phyloP scores from a whole-genome alignment of 2,113 vertebrate species.

The Pantherophis guttatus region DNA sequence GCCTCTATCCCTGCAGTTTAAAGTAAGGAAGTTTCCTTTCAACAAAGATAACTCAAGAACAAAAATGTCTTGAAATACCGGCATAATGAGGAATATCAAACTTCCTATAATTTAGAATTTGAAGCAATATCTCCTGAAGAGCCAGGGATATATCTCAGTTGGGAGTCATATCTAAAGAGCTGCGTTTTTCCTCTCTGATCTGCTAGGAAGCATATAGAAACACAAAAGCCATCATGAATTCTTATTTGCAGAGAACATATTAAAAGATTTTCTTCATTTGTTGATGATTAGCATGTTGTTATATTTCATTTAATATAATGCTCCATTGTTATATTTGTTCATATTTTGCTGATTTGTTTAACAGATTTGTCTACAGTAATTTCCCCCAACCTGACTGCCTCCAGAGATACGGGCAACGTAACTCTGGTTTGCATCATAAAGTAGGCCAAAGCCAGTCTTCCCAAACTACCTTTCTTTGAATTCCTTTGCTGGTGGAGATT shows the following conservation, averaged over 20 bases:
- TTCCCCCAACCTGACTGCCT: neutral
- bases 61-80: conserved; percentile 9
- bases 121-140: neutral
- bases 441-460: neutral
- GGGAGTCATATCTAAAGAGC: neutral
- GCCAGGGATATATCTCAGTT: neutral
- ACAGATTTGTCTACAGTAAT: neutral
- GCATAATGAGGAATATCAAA: conserved; percentile 21
- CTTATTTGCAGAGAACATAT: neutral
- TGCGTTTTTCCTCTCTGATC: neutral
- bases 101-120: conserved; percentile 15
- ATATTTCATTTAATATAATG: neutral
- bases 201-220: neutral
- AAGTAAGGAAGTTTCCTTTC: neutral
- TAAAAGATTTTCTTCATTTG: neutral
- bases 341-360: neutral
- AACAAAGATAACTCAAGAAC: conserved; percentile 6
- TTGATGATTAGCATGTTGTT: neutral
- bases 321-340: neutral
- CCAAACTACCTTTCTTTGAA: neutral
- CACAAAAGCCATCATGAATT: neutral
- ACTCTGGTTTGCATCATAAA: neutral
- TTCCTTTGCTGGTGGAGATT: neutral
- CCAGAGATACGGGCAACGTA: neutral
- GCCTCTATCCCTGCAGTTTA: neutral